Percentiles rank a stretch among this genome's conserved stretches.
These are phyloP conservation scores for Nephrocerus scutellatus DNA, from an alignment of 2,888 invertebrate species.

Conservation along the genomic window DNA sequence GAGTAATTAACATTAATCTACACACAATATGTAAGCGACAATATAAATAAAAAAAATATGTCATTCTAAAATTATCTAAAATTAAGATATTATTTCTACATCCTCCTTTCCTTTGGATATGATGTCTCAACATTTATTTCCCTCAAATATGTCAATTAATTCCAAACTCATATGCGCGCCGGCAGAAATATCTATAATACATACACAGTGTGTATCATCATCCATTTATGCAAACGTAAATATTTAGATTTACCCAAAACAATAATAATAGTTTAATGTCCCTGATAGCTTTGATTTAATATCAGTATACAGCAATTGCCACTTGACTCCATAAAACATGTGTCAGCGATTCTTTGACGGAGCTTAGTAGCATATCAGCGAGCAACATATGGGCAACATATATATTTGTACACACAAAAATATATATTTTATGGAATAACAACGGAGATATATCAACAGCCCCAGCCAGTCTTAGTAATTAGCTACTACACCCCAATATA, in stretches of 20 bases:
- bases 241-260: slow-evolving; percentile 25
- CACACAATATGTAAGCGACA: slow-evolving; percentile 14
- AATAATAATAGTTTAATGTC: slow-evolving; percentile 32
- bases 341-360: slow-evolving; percentile 47
- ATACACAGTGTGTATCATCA: slow-evolving; percentile 28
- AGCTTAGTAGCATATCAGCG: slow-evolving; percentile 45
- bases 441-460: too few species aligned
- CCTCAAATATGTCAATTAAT: slow-evolving; percentile 41
- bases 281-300: slow-evolving; percentile 35
- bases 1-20: too few species aligned
- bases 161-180: slow-evolving; percentile 17
- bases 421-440: too few species aligned
- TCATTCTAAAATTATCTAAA: slow-evolving; percentile 10
- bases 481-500: too few species aligned
- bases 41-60: slow-evolving; percentile 2
- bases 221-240: slow-evolving; percentile 44
- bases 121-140: slow-evolving; percentile 4
- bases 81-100: slow-evolving; percentile 8
- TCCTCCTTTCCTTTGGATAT: slow-evolving; percentile 1
- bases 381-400: slow-evolving; percentile 11
- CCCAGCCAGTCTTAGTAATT: too few species aligned
- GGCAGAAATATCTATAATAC: slow-evolving; percentile 9
- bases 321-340: slow-evolving; percentile 43
- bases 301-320: slow-evolving; percentile 28
- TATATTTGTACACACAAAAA: too few species aligned